A percentile compares a stretch with the other conserved stretches of the same genome.
Conservation (phyloP, 2,797 vertebrate genomes). For the Pyrocephalus nanus region DNA sequence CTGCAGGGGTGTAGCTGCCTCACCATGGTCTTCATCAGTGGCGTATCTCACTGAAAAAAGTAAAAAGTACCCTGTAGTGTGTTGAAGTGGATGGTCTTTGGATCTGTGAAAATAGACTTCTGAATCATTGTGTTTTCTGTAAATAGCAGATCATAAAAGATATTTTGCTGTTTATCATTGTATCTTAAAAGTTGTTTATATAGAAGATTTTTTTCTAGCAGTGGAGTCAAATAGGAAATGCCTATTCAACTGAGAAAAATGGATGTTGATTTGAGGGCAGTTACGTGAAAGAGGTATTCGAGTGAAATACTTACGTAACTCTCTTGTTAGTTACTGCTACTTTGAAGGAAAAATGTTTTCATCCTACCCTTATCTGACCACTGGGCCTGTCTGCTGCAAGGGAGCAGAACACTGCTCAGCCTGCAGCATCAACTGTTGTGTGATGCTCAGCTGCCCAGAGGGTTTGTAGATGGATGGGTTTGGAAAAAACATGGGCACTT, state of each 20-base stretch:
- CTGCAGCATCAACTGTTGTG: not conserved
- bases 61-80: not conserved
- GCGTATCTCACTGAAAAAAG: not conserved
- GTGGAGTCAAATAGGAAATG: not conserved
- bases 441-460: not conserved
- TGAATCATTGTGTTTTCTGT: not conserved
- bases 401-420: not conserved
- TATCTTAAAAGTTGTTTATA: not conserved
- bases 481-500: not conserved
- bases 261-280: not conserved
- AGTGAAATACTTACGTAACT: not conserved
- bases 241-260: not conserved
- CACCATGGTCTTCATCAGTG: not conserved
- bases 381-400: not conserved
- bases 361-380: not conserved
- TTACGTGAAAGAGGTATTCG: not conserved
- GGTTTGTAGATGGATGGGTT: not conserved
- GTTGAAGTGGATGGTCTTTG: not conserved
- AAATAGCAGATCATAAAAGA: not conserved
- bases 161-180: not conserved
- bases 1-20: not conserved
- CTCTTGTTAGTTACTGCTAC: not conserved
- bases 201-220: not conserved
- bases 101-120: not conserved
- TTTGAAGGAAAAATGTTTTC: not conserved